Conservation (phyloP, 2,888 invertebrate species). For the Eudasyphora cyanicolor region DNA sequence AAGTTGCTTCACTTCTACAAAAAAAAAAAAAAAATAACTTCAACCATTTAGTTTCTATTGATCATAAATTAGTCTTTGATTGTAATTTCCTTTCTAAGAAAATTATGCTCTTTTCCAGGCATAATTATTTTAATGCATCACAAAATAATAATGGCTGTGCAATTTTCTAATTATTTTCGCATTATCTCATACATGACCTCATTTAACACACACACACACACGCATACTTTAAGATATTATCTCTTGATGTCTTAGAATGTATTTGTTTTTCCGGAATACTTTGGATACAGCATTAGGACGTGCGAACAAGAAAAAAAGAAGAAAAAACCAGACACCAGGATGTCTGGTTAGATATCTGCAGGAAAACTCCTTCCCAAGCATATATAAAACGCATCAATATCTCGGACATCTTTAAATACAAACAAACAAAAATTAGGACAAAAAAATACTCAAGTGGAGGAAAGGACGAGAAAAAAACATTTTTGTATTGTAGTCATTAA, state of each 20-base stretch:
- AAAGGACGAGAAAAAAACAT: conserved; percentile 31
- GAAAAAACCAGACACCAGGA: conserved; percentile 53
- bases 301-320: neutral
- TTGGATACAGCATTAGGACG: neutral
- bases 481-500: conserved; percentile 41
- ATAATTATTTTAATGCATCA: no score
- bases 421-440: neutral
- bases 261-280: neutral
- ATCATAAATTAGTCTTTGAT: no score
- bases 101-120: no score
- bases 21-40: no score
- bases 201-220: conserved; percentile 44
- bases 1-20: no score
- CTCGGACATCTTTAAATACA: neutral
- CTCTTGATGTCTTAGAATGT: neutral
- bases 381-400: neutral
- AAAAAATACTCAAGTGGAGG: neutral
- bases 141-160: neutral
- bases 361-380: neutral
- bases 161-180: neutral
- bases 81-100: no score
- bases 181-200: conserved; percentile 37
- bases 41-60: no score
- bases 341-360: conserved; percentile 37
- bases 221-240: no score